Conservation (phyloP, 2,888 invertebrate genomes). For the Dicroscelio sp. region DNA sequence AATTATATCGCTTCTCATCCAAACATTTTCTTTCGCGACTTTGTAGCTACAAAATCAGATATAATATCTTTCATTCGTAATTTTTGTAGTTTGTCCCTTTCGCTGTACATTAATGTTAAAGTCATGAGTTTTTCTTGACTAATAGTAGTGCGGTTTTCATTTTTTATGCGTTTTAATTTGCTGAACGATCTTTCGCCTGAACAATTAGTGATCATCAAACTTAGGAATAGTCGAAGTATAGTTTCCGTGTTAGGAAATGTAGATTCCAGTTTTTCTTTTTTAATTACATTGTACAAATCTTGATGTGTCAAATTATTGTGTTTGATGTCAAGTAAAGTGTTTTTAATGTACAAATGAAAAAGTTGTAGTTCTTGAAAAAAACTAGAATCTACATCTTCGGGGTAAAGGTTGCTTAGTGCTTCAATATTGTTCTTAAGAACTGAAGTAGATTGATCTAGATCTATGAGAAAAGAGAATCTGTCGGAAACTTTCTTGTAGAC, state of each 20-base stretch:
- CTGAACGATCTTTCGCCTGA: constrained; percentile 48
- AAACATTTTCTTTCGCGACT: too few species aligned
- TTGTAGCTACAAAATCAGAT: neutral
- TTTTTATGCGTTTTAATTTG: constrained; percentile 25
- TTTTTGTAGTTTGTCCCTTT: constrained; percentile 1
- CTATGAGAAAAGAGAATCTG: constrained; percentile 70
- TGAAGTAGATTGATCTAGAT: constrained; percentile 38
- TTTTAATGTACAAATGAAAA: neutral
- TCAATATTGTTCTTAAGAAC: too few species aligned
- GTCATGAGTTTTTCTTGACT: neutral
- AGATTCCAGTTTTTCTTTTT: too few species aligned
- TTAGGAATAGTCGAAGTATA: constrained; percentile 34
- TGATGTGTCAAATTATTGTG: neutral
- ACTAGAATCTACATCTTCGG: too few species aligned
- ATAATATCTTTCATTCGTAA: neutral
- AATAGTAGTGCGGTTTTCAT: constrained; percentile 25
- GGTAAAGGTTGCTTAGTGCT: too few species aligned
- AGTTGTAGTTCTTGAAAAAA: too few species aligned
- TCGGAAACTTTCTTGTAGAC: constrained; percentile 45
- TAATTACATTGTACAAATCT: constrained; percentile 21
- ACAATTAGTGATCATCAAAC: constrained; percentile 50
- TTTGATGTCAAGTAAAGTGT: neutral
- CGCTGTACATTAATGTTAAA: constrained; percentile 35
- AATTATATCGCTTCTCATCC: too few species aligned
- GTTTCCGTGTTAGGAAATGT: constrained; percentile 41